A percentile compares a stretch with the other conserved stretches of the same genome.
Conservation (phyloP, 2,113 vertebrate genomes). For the Marcusenius ussheri region DNA sequence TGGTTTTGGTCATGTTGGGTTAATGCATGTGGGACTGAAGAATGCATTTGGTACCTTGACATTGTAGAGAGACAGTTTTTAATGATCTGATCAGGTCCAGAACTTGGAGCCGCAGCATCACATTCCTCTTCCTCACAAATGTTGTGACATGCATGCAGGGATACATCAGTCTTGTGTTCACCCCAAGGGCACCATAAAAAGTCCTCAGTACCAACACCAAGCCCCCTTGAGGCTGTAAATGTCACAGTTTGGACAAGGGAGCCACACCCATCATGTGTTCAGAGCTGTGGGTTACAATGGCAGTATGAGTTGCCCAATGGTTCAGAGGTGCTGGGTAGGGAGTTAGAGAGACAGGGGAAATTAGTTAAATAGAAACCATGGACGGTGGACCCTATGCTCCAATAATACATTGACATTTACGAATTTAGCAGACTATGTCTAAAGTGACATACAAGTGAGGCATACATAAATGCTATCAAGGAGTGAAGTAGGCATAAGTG, state of each 20-base stretch:
- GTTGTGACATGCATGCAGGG: not conserved
- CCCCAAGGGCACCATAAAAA: not conserved
- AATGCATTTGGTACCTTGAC: not conserved
- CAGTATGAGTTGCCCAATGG: not conserved
- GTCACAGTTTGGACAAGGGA: not conserved
- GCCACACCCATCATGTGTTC: not conserved
- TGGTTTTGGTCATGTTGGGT: not conserved
- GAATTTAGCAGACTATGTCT: not conserved
- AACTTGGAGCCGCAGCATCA: not conserved
- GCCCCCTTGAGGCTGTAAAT: not conserved
- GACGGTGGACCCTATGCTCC: not conserved
- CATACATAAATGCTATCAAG: not conserved
- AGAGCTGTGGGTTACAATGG: not conserved
- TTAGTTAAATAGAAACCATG: not conserved
- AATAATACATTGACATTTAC: not conserved
- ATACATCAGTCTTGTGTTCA: not conserved
- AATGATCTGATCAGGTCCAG: not conserved
- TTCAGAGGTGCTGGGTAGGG: not conserved
- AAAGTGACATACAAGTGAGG: not conserved
- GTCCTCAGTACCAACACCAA: not conserved
- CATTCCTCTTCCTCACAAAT: not conserved
- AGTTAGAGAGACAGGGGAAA: not conserved
- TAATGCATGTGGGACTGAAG: not conserved
- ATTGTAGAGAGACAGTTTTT: not conserved
- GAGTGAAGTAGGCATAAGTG: not conserved